phyloP scores from a whole-genome alignment of 2,113 vertebrate genomes.

The Albula goreensis region DNA sequence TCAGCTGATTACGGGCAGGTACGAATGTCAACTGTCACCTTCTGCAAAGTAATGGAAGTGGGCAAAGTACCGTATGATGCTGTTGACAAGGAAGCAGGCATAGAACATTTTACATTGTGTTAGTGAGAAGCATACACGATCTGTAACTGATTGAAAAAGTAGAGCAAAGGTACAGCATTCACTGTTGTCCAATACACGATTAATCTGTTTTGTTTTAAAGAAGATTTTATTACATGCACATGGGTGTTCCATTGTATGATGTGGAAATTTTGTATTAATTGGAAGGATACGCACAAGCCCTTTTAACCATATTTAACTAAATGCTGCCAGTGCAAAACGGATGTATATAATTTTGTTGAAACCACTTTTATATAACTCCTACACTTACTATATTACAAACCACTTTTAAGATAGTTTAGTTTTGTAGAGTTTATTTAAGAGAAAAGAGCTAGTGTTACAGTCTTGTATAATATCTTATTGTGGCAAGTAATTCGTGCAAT shows the following conservation, averaged over 20 bases:
- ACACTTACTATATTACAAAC: not conserved
- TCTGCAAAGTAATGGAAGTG: not conserved
- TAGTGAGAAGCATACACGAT: not conserved
- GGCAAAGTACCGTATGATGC: not conserved
- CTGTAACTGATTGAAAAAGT: not conserved
- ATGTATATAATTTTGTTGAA: not conserved
- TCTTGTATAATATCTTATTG: not conserved
- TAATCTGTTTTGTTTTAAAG: not conserved
- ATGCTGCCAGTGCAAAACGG: not conserved
- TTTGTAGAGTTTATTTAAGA: not conserved
- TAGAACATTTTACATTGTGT: not conserved
- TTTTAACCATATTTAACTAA: not conserved
- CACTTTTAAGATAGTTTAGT: not conserved
- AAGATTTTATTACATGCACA: not conserved
- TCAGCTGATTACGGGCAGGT: constrained; percentile 96
- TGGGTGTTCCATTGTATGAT: not conserved
- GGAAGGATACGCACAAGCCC: not conserved
- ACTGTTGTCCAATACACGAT: not conserved
- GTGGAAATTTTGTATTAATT: not conserved
- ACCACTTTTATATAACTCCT: not conserved
- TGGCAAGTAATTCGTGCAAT: not conserved
- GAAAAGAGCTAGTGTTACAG: not conserved
- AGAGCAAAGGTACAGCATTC: not conserved
- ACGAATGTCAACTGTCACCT: constrained; percentile 37
- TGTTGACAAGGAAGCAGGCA: not conserved